Evolutionary conservation across 2,888 invertebrate species (phyloP).

Genomic region (Elegia similella): DNA sequence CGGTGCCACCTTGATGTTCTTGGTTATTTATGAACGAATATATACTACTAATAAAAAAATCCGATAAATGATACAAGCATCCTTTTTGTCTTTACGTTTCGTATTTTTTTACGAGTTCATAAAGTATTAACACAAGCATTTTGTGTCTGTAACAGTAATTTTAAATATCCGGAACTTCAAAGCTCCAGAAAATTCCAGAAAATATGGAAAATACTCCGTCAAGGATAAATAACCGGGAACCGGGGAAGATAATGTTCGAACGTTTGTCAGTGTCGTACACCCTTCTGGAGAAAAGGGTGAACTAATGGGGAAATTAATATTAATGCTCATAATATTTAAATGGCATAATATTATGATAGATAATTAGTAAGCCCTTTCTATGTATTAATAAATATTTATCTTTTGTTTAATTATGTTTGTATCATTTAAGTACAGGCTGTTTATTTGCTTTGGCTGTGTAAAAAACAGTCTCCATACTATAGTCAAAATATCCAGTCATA

Average conservation of each 20-base stretch:
- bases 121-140: neutral
- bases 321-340: neutral
- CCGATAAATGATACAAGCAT: no score
- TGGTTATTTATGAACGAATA: no score
- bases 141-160: neutral
- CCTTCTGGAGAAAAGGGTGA: neutral
- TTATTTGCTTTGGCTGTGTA: no score
- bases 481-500: no score
- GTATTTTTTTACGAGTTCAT: neutral
- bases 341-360: no score
- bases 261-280: neutral
- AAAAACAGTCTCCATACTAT: no score
- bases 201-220: neutral
- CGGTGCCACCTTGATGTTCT: no score
- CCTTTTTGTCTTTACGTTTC: neutral
- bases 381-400: no score
- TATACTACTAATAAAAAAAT: no score
- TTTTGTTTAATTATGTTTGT: no score
- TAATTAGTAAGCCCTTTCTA: no score
- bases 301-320: neutral
- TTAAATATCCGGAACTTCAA: neutral
- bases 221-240: neutral
- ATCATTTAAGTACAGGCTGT: no score
- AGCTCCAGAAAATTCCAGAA: neutral
- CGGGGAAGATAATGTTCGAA: neutral